Base-by-base conservation (phyloP, 1,140 invertebrate genomes). In the Saccostrea echinata region DNA sequence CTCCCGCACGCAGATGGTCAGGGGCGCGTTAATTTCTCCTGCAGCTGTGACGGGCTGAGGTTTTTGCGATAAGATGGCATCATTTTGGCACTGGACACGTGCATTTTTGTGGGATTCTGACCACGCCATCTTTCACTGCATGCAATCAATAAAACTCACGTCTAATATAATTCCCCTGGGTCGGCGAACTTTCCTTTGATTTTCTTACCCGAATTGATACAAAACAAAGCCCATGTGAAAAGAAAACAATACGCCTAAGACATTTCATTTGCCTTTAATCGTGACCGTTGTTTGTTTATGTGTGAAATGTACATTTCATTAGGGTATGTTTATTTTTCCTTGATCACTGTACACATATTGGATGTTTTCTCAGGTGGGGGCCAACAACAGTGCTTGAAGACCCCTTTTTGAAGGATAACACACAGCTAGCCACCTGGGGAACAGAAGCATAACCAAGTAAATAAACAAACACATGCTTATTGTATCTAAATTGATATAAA, bases 241-340 rank as follows among this genome's bases (percentile, higher is more conserved):
- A 71, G 68, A 71, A 71, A 71, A 71, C 68, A 71, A 71, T 71
- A 71, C 68, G 27, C 16, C 27, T 24, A 13, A 71, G 68, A 71
- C 30, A 30, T 71, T 71, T 27, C 68, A 71, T 71, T 71, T 71
- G 68, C 68, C 83, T 61, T 84, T 55, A 84, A 84, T 57, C 55
- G 30, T 57, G 52, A 13, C 33, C 51, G n/a, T 84, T 84, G 83
- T 84, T 84, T 84, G 83, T 84, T 84, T 84, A 61, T 55, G 53
- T 84, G 83, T 57, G 51, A 84, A 84, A 84, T 84, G 83, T 55
- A 84, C 83, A 84, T 84, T 84, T 84, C 52, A 84, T 84, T 61
- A 84, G 18, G 27, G 3, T 24, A n/a, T 84, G 55, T 84, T 84
- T 84, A 55, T 84, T 84, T 84, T 83, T 83, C 81, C 52, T 80